These are phyloP conservation scores for Helogale parvula DNA, from an alignment of 2,113 vertebrate species.

Conservation along the genomic window DNA sequence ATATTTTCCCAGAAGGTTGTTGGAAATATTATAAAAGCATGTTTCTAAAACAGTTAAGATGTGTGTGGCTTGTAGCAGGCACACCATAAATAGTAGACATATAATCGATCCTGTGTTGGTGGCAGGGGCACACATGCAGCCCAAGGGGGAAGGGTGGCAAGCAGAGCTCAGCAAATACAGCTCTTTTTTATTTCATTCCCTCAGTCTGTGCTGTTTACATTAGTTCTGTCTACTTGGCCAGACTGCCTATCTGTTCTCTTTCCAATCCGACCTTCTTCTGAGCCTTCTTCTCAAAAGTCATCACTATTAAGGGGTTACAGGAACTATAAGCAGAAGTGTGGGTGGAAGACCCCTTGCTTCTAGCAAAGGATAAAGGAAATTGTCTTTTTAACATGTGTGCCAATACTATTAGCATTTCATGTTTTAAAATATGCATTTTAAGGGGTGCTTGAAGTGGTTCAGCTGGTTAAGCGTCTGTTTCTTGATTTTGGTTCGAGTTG, in stretches of 20 bases:
- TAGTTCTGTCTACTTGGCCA: not conserved
- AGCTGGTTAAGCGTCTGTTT: too few relatives aligned
- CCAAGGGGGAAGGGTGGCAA: not conserved
- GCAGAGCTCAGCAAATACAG: not conserved
- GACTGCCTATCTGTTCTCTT: not conserved
- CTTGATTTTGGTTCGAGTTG: too few relatives aligned
- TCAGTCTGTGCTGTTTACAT: not conserved
- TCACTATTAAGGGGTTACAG: not conserved
- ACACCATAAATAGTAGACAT: not conserved
- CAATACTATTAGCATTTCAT: not conserved
- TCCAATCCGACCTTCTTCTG: not conserved
- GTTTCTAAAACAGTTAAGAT: not conserved
- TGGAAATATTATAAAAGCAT: not conserved
- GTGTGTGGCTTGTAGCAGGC: too few relatives aligned
- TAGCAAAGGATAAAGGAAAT: not conserved
- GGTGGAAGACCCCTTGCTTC: not conserved
- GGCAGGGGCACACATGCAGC: not conserved
- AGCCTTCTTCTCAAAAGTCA: not conserved
- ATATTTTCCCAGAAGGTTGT: not conserved
- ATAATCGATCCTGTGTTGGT: not conserved
- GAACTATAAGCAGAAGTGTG: not conserved
- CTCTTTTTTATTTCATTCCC: not conserved
- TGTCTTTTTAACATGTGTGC: not conserved
- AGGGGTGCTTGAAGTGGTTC: not conserved
- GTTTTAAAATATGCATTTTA: not conserved